Conservation (phyloP, 2,113 vertebrate genomes). For the Delphinapterus leucas region DNA sequence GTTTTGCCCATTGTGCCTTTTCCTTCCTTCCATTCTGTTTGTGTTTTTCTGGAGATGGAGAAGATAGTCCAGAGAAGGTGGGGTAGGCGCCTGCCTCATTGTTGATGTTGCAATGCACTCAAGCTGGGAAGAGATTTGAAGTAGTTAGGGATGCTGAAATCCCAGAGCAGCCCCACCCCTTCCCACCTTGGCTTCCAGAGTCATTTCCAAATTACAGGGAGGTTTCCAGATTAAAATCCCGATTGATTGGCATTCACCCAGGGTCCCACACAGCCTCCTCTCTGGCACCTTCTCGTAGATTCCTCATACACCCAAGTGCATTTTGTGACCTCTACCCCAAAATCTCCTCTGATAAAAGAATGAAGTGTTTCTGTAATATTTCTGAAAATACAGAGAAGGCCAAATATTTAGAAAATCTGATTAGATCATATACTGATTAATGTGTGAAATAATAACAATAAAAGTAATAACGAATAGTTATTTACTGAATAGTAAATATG, state of each 20-base stretch:
- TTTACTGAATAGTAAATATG: not conserved
- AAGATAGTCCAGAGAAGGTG: constrained; percentile 43
- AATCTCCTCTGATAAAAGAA: not conserved
- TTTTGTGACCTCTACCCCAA: not conserved
- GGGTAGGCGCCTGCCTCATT: not conserved
- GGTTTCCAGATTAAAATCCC: constrained; percentile 52
- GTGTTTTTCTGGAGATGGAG: constrained; percentile 57
- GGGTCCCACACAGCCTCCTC: not conserved
- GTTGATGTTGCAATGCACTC: not conserved
- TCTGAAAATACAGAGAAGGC: not conserved
- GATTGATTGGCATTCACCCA: constrained; percentile 42
- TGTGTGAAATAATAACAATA: not conserved
- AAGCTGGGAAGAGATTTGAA: not conserved
- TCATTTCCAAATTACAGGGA: constrained; percentile 43
- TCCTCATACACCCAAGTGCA: not conserved
- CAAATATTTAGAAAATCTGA: not conserved
- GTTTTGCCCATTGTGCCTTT: constrained; percentile 59
- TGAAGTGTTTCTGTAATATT: not conserved
- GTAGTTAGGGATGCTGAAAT: constrained; percentile 13
- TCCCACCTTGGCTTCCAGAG: constrained; percentile 58
- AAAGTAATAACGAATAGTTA: not conserved
- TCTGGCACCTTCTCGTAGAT: not conserved
- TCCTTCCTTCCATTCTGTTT: constrained; percentile 71
- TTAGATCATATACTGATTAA: not conserved
- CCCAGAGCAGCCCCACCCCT: not conserved